Percentiles rank a stretch among this genome's conserved stretches.
Evolutionary conservation across 2,888 invertebrate species (phyloP).

Genomic region (Brenthis hecate): DNA sequence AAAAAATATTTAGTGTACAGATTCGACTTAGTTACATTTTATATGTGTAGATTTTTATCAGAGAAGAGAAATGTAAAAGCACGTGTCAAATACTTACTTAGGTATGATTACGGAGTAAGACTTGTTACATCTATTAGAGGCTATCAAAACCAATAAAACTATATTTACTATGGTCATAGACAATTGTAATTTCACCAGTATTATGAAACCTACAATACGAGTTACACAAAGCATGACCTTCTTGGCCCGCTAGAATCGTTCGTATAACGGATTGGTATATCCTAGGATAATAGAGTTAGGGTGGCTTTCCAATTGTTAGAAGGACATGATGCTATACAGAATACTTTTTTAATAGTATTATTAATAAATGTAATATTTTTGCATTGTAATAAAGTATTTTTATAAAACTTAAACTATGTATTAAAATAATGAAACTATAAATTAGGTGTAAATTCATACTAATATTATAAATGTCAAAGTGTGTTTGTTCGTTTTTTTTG

Average conservation of each 20-base stretch:
- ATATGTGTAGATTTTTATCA: no score
- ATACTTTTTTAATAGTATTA: not conserved
- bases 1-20: no score
- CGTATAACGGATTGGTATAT: slow-evolving; percentile 35
- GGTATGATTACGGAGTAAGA: not conserved
- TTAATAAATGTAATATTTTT: no score
- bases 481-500: no score
- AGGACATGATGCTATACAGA: not conserved
- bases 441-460: no score
- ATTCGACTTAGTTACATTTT: no score
- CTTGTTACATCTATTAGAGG: slow-evolving; percentile 7
- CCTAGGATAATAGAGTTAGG: slow-evolving; percentile 22
- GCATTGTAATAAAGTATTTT: no score
- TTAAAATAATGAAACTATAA: no score
- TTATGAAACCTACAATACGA: slow-evolving; percentile 36
- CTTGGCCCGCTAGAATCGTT: slow-evolving; percentile 28
- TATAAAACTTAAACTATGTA: no score
- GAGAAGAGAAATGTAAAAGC: not conserved
- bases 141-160: slow-evolving; percentile 26
- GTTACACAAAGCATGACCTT: slow-evolving; percentile 36
- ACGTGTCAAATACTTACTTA: not conserved
- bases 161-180: slow-evolving; percentile 26
- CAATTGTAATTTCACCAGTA: slow-evolving; percentile 32
- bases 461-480: no score
- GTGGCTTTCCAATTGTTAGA: slow-evolving; percentile 3